These are phyloP conservation scores for Chionomys nivalis DNA, from an alignment of 2,113 vertebrate genomes.

Conservation along the genomic window DNA sequence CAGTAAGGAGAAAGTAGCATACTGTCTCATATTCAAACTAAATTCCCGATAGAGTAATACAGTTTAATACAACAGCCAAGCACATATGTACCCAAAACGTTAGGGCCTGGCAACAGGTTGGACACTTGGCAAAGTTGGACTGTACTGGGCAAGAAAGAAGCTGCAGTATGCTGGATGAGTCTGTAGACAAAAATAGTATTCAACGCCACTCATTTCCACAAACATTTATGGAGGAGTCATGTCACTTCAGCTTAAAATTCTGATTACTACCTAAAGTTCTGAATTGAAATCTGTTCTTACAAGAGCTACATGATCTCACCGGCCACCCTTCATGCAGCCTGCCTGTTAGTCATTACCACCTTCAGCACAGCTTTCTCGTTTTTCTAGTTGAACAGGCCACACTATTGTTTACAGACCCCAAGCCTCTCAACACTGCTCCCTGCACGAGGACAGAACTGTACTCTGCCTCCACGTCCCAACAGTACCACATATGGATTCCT, in stretches of 20 bases:
- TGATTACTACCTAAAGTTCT: constrained; percentile 1
- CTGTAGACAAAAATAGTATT: background rate
- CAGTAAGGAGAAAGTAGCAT: background rate
- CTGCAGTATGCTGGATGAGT: background rate
- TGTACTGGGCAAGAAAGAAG: background rate
- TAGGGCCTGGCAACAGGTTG: background rate
- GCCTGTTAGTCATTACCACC: constrained; percentile 58
- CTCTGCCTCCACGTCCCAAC: background rate
- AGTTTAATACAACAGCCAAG: background rate
- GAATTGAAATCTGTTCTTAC: constrained; percentile 45
- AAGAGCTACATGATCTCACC: constrained; percentile 34
- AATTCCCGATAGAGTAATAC: background rate
- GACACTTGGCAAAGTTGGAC: background rate
- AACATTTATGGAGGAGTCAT: background rate
- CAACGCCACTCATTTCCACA: constrained; percentile 37
- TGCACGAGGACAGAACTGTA: background rate
- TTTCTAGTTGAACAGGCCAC: constrained; percentile 11
- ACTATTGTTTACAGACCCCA: background rate
- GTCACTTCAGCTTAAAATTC: constrained; percentile 36
- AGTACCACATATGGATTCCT: background rate
- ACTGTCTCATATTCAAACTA: constrained; percentile 40
- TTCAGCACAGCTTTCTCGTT: constrained; percentile 28
- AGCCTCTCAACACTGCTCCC: background rate
- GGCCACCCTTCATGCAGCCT: background rate
- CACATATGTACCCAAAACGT: background rate